Conservation (phyloP, 2,888 invertebrate species). For the Agonopterix subpropinquella region DNA sequence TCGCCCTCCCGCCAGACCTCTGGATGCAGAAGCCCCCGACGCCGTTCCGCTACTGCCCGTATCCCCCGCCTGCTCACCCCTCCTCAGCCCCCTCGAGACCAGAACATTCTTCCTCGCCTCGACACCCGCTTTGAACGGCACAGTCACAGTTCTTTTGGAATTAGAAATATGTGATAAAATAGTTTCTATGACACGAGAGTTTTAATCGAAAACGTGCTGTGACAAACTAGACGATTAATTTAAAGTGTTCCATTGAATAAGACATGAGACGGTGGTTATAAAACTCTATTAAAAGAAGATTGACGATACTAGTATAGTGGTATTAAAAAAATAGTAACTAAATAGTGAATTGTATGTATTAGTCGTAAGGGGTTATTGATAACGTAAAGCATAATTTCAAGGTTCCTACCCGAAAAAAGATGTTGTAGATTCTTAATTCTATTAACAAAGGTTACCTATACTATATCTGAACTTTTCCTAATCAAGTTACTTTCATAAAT, state of each 20-base stretch:
- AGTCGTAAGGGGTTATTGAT: constrained; percentile 1
- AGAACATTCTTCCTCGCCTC: constrained; percentile 50
- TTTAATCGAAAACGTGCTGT: constrained; percentile 4
- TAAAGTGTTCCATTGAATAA: neutral
- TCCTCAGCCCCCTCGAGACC: constrained; percentile 33
- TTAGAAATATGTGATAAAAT: no score
- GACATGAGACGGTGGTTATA: neutral
- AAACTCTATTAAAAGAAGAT: neutral
- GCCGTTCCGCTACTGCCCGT: constrained; percentile 77
- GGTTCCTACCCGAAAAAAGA: constrained; percentile 66
- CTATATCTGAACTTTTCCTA: neutral
- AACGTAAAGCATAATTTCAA: constrained; percentile 44
- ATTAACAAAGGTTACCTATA: constrained; percentile 46
- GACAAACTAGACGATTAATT: constrained; percentile 1
- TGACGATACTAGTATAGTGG: neutral
- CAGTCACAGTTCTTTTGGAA: no score
- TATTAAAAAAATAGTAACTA: neutral
- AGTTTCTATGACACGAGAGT: neutral
- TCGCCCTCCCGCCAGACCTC: constrained; percentile 90
- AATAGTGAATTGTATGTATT: neutral
- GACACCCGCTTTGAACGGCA: constrained; percentile 59
- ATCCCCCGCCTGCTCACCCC: constrained; percentile 71
- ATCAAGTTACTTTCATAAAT: no score
- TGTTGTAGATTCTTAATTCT: constrained; percentile 34
- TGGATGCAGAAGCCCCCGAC: constrained; percentile 92